Evolutionary conservation across 1,140 invertebrate species (phyloP), one percentile per base, ranked within the genome.

Genomic region (Pachyrhynchus sulphureomaculatus): DNA sequence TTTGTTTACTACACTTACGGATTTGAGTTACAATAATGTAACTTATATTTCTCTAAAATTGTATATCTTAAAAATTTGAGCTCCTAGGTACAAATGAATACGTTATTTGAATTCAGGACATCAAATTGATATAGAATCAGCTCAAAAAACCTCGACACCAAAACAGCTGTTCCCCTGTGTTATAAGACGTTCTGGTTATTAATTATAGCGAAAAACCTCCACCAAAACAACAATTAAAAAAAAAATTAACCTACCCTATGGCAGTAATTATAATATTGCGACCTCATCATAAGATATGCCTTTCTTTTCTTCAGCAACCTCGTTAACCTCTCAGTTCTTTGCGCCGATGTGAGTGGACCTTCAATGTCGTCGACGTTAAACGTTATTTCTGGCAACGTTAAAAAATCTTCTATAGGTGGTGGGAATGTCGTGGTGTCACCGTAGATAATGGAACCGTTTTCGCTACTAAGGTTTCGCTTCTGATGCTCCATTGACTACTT

Each of bases 401-500:
- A 48, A 32, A 26, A 33, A 12, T 44, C 39, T 17, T 44, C 23
- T 17, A 48, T 10, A 8, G 64, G 59, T 4, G 75, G 73, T 1
- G 77, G 77, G 63, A 78, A 33, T 79, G 78, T 45, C 75, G 76
- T 0, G 81, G 77, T 3, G 82, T 85, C 0, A 90, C 87, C 0
- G 88, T 90, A 60, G 87, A 87, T 15, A 90, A 66, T 0, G 88
- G 88, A 4, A 90, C 85, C 4, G 84, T 83, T 57, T 83, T 80
- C 2, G 88, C 86, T 12, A 90, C 83, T 53, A 88, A 74, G 24
- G 83, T 84, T 68, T 88, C 84, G 77, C 75, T 86, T 58, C 82
- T 75, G 1, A 88, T 80, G 66, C 84, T 86, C 81, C 83, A 86
- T 62, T 79, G 83, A 66, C 85, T 87, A 15, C 84, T 84, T 48